Base-by-base conservation (phyloP, 2,888 invertebrate genomes). In the Tetramorium bicarinatum region DNA sequence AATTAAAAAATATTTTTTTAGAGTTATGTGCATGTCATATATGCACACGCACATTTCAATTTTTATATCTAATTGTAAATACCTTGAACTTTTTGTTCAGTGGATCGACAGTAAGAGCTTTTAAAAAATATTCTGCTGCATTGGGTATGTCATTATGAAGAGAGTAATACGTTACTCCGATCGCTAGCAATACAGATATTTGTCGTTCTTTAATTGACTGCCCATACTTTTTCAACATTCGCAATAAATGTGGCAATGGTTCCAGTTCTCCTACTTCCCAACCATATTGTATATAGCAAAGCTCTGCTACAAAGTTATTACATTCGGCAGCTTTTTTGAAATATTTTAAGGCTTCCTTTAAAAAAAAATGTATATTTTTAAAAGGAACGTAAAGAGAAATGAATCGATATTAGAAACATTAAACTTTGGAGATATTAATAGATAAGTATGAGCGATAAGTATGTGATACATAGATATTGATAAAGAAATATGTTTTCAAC, bases 291-390 rank as follows among this genome's bases (percentile, higher is more conserved):
- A 71, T 52, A 52, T 85, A 85, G 0, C 47, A 15, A 0, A 72
- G 4, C 9, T 83, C 83, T 18, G 83, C 83, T 15, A 34, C 38
- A 29, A 83, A 83, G 13, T 85, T 85, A 15, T 69, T 18, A 25
- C 18, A 9, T 8, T 85, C 75, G 0, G 61, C 61, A 34, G 85
- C 85, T 13, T 74, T 56, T 67, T 85, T 72, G 6, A 21, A 83
- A 29, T 80, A 85, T 1, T 83, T 52, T 6, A 85, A 9, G 0
- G 79, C 83, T 67, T 80, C 83, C 85, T 85, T n/a, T n/a, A n/a
- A 44, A 52, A 54, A 49, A 44, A 54, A 54, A 81, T 54, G 34
- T n/a, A 74, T n/a, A 29, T 13, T 18, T 52, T 47, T n/a, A 41
- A 11, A 29, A 77, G 61, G 4, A 59, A 29, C 34, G 8, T n/a